Evolutionary conservation across 2,113 vertebrate genomes (phyloP), one percentile per base, ranked within the genome.

Genomic region (Tenrec ecaudatus): DNA sequence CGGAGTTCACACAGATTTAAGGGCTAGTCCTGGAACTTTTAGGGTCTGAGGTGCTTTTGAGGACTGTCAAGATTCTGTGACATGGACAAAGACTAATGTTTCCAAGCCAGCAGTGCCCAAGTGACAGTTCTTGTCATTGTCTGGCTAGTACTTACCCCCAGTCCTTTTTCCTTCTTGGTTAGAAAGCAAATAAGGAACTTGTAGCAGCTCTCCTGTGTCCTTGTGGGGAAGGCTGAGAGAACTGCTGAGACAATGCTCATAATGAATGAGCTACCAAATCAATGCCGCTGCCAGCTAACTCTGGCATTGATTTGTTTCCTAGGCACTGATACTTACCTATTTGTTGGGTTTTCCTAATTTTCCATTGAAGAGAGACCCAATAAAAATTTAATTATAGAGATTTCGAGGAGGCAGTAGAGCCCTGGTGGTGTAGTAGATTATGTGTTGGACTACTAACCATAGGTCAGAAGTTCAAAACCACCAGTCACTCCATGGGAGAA

Each of bases 341-440:
- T 73, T 91, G 4, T 6, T 92, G 53, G 66, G 36, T 60, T 87
- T 83, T 88, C 71, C 88, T 77, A 36, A 90, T 7, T 76, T 89
- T 25, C 9, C 83, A 60, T 23, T 57, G 60, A 89, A 73, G 94
- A 91, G 6, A 85, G 4, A 81, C 6, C 27, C 80, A 23, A 40
- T 31, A 33, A 38, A 40, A 15, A 90, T 33, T 15, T 73, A 86
- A 53, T 0, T 85, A 76, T 38, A 92, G 14, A 82, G 33, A 85
- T 29, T 9, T 66, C 64, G 3, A 40, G 11, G 27, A 68, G 66
- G 66, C 66, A 31, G 29, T 68, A 3, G 10, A 23, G 47, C 47
- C 47, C 47, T 53, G 47, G 47, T 53, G 12, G 9, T 53, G 47
- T 53, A 53, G 47, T 53, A 53, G 12, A 10, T 53, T 53, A 53